Evolutionary conservation across 2,113 vertebrate genomes (phyloP), one percentile per base, ranked within the genome.

Genomic region (Xenotilapia caudafasciata): DNA sequence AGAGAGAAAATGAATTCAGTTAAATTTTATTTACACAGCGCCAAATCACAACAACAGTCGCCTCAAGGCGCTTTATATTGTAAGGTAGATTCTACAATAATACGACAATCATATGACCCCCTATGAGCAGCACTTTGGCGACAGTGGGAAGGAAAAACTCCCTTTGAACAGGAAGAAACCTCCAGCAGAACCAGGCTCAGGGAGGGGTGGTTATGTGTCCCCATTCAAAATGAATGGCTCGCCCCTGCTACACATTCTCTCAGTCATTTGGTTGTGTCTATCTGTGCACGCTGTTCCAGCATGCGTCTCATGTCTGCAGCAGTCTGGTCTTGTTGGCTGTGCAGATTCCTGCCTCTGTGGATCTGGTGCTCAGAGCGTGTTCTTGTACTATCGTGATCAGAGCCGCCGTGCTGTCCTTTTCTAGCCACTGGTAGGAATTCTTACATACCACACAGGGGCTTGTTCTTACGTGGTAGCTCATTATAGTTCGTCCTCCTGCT

Each of bases 161-260:
- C 3, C 26, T 60, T 60, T 31, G 9, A 31, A 60, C 5, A 60
- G 56, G 56, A 60, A 60, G 56, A 31, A 4, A 4, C 14, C 1
- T 31, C 5, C 3, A 0, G 0, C 3, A 58, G 0, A 17, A 31
- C 26, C 7, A 58, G 26, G 26, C 14, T 58, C 7, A 31, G 7
- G 55, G 26, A 58, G 56, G 26, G 26, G 56, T 3, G 28, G 55
- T 15, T 28, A 58, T 28, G 13, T 58, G 55, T 19, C 58, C 58
- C 9, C 31, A 33, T 62, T 62, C 28, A 62, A 33, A 62, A 33
- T 4, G 1, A 62, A 33, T 62, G 28, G 15, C 31, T 62, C 15
- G 6, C 6, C 5, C 15, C 31, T 62, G 58, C 58, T 62, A 35
- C 31, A 62, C 9, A 33, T 33, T 60, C 26, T 31, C 26, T 33